Percentiles rank a stretch among this genome's conserved stretches.
phyloP scores from a whole-genome alignment of 2,888 invertebrate species.

The Habroteleia sp. region DNA sequence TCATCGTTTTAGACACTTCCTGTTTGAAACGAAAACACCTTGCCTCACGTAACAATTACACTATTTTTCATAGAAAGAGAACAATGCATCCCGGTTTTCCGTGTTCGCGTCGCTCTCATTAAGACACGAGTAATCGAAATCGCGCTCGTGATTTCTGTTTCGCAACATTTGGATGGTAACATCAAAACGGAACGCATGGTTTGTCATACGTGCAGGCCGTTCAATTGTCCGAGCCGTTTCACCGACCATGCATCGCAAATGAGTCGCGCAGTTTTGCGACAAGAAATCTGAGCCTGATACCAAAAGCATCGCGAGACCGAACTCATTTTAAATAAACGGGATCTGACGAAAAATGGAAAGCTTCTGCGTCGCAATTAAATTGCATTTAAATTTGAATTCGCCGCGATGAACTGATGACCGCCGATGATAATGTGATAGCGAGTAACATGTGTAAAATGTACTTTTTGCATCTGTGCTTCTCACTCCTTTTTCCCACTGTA shows the following conservation, averaged over 20 bases:
- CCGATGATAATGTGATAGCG: conserved; percentile 14
- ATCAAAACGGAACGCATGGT: conserved; percentile 42
- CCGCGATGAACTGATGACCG: neutral
- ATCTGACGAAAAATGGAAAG: no score
- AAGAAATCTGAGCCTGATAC: conserved; percentile 21
- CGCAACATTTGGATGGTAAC: conserved; percentile 61
- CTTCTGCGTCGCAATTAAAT: conserved; percentile 2
- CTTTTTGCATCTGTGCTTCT: conserved; percentile 14
- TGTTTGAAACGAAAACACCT: conserved; percentile 1
- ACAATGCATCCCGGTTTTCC: conserved; percentile 39
- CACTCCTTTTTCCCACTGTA: no score
- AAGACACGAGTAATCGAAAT: conserved; percentile 50
- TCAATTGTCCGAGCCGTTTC: conserved; percentile 55
- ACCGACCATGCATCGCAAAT: conserved; percentile 29
- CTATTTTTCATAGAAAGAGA: conserved; percentile 26
- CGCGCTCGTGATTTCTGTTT: conserved; percentile 56
- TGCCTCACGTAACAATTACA: conserved; percentile 10
- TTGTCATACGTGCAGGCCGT: conserved; percentile 48
- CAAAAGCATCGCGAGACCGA: no score
- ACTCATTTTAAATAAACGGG: conserved; percentile 15
- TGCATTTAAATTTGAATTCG: neutral
- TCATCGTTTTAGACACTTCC: conserved; percentile 6
- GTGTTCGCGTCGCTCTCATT: conserved; percentile 35
- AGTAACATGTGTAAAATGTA: conserved; percentile 35
- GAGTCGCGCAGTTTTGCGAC: conserved; percentile 29